Base-by-base conservation (phyloP, 2,113 vertebrate genomes). In the Paradoxurus hermaphroditus region DNA sequence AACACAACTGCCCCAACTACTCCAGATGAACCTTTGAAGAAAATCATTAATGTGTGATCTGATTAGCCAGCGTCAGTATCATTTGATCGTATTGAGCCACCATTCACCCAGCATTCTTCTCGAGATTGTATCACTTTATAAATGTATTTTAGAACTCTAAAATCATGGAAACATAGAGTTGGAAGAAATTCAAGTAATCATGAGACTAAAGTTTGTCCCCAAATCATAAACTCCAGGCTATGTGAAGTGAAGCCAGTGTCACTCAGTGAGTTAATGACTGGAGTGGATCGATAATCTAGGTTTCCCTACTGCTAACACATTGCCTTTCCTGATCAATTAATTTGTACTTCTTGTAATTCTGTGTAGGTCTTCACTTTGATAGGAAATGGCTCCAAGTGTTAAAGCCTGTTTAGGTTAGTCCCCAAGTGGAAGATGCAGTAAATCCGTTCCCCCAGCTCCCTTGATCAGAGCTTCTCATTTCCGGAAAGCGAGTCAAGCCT, bases 51-150 rank as follows among this genome's bases (percentile, higher is more conserved):
- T 83, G 27, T 65, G 4, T 91, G 29, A 51, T 44, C 12, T 34
- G 13, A 79, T 31, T 62, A 77, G 15, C 6, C 67, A 62, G 9
- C 73, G 70, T 79, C 8, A 93, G 23, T 82, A 81, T 41, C 56
- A 92, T 94, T 91, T 94, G 18, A 34, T 83, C 3, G 13, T n/a
- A 41, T 81, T 23, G 6, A 14, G 34, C 15, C 13, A 29, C 34
- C 81, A 7, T 25, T 90, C 51, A 95, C n/a, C 56, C 27, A 72
- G 39, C 16, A 79, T 79, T 93, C 23, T 65, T 83, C 16, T 92
- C 4, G 68, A 73, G 8, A 83, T 59, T 19, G 13, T 62, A 15
- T 83, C 65, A 65, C 31, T 62, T 6, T 62, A 5, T 44, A 92
- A 51, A 91, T 53, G n/a, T 68, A 68, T 91, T 77, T 88, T n/a